phyloP scores from a whole-genome alignment of 2,797 vertebrate species.

The Sebastes glaucus region DNA sequence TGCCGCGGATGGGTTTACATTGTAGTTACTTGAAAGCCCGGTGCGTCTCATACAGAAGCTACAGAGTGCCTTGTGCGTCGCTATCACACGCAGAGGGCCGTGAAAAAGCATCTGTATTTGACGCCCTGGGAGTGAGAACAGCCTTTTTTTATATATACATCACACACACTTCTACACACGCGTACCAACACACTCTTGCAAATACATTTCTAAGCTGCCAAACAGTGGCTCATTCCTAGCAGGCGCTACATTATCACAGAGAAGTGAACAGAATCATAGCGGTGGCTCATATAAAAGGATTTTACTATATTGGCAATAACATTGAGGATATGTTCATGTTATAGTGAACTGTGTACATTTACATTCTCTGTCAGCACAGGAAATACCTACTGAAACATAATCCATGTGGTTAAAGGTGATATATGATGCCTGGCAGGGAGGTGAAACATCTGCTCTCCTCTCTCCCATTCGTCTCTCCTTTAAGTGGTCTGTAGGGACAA shows the following conservation, averaged over 20 bases:
- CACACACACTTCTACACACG: constrained; percentile 9
- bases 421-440: neutral
- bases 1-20: too few relatives aligned
- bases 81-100: too few relatives aligned
- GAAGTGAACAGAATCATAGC: constrained; percentile 7
- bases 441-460: constrained; percentile 4
- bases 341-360: constrained; percentile 23
- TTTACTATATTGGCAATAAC: constrained; percentile 15
- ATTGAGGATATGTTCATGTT: neutral
- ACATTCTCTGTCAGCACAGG: constrained; percentile 50
- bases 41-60: too few relatives aligned
- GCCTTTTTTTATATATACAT: neutral
- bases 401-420: constrained; percentile 22
- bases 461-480: neutral
- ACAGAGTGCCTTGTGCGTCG: too few relatives aligned
- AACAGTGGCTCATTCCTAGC: constrained; percentile 65
- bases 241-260: constrained; percentile 33
- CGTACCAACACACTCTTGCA: neutral
- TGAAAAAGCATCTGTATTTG: too few relatives aligned
- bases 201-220: constrained; percentile 64
- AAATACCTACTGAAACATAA: constrained; percentile 37
- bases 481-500: constrained; percentile 29
- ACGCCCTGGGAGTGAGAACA: too few relatives aligned
- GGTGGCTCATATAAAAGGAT: constrained; percentile 24
- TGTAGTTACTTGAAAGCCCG: too few relatives aligned